Base-by-base conservation (phyloP, 2,797 vertebrate genomes). In the Schizothorax lantsangensis region DNA sequence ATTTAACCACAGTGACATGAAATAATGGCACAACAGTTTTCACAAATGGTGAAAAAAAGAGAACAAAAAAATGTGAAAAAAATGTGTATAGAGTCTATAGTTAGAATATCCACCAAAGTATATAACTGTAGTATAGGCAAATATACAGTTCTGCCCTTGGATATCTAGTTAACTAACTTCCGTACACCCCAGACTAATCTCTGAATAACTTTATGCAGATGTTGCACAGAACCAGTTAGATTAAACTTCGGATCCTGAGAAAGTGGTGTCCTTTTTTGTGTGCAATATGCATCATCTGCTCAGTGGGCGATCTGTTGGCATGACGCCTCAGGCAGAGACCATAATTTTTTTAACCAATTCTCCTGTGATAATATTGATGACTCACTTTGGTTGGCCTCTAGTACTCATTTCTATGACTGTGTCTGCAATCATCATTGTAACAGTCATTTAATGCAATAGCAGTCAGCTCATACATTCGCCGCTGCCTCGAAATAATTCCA, bases 301-400 rank as follows among this genome's bases (percentile, higher is more conserved):
- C 19, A 36, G 79, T 81, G 64, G 79, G 45, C 19, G 43, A 68
- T 36, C 43, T n/a, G 26, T 33, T 68, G 59, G 43, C 43, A 81
- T 33, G 10, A 68, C 0, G 26, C 79, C 43, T 81, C 45, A 2
- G 26, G 59, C 40, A 52, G 15, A 81, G 10, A 66, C n/a, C 47
- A 4, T 80, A 3, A 66, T 66, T 80, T 77, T 82, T 78, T 45
- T 15, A 69, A 79, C 15, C n/a, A 45, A n/a, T 79, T 54, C 62
- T 57, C 47, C 38, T 43, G 17, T 40, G 62, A 79, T 52, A 59
- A 45, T 52, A 71, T 43, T 85, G 17, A 79, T 85, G 84, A 85
- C 84, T 85, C 84, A 78, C 74, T 59, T 85, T 59, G 49, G 75
- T 79, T 71, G 49, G 45, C 11, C 17, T 79, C 6, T 6, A 45